A percentile compares a stretch with the other conserved stretches of the same genome.
Evolutionary conservation across 2,888 invertebrate genomes (phyloP).

Genomic region (Balanococcus diminutus): DNA sequence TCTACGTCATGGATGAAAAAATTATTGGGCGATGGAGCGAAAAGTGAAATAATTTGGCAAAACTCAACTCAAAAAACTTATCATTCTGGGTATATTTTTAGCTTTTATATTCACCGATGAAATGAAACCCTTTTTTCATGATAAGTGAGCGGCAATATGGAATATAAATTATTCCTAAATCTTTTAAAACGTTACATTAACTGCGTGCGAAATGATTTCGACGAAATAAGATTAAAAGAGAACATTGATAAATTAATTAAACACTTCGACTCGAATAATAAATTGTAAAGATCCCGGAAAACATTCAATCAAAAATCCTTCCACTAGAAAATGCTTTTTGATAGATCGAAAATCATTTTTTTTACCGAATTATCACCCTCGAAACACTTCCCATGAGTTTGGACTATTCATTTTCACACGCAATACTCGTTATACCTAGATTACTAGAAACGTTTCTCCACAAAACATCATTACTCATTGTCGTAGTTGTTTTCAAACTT

Average conservation of each 20-base stretch:
- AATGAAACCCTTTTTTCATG: not conserved
- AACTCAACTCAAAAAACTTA: not conserved
- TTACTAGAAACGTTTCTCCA: not conserved
- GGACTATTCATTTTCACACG: not conserved
- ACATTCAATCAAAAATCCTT: not conserved
- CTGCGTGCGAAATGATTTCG: not conserved
- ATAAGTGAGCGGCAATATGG: not conserved
- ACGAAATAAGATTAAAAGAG: not conserved
- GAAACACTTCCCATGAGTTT: not conserved
- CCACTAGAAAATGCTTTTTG: not conserved
- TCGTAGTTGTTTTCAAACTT: not conserved
- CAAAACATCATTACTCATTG: not conserved
- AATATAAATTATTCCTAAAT: not conserved
- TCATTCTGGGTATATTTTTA: not conserved
- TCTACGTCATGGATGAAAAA: not conserved
- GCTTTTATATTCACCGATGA: conserved; percentile 17
- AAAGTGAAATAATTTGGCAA: conserved; percentile 8
- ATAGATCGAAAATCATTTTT: not conserved
- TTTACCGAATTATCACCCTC: not conserved
- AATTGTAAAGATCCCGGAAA: not conserved
- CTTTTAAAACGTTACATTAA: not conserved
- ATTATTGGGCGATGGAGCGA: conserved; percentile 13
- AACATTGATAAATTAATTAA: conserved; percentile 39
- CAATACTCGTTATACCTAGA: not conserved
- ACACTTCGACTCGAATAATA: conserved; percentile 6